These are phyloP conservation scores for Drosophila parthenogenetica DNA, from an alignment of 2,888 invertebrate genomes.

Conservation along the genomic window DNA sequence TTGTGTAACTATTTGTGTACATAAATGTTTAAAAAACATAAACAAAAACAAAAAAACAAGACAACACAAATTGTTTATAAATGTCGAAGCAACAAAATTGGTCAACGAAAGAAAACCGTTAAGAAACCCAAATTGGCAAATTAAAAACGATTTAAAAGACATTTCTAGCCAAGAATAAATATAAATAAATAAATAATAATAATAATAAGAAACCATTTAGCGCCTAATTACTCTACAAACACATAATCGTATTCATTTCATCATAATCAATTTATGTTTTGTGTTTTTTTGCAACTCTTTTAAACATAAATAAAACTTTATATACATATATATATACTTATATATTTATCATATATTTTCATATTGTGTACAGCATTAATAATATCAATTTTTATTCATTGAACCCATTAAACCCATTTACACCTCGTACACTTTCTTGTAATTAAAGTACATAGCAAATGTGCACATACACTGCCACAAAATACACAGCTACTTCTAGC, in stretches of 20 bases:
- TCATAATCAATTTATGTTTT: conserved; percentile 61
- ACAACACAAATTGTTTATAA: conserved; percentile 56
- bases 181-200: conserved; percentile 10
- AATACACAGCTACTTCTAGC: background rate
- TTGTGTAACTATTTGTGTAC: conserved; percentile 63
- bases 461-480: conserved; percentile 24
- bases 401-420: conserved; percentile 28
- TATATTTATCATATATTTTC: conserved; percentile 19
- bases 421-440: conserved; percentile 8
- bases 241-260: conserved; percentile 20
- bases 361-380: conserved; percentile 63
- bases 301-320: conserved; percentile 1
- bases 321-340: conserved; percentile 10
- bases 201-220: conserved; percentile 20
- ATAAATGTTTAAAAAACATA: conserved; percentile 49
- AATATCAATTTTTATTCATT: conserved; percentile 42
- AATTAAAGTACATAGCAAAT: conserved; percentile 27
- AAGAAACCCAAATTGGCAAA: conserved; percentile 26
- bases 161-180: conserved; percentile 24
- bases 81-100: conserved; percentile 45
- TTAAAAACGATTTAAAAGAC: conserved; percentile 27
- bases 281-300: conserved; percentile 47
- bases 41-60: conserved; percentile 22
- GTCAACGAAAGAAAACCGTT: conserved; percentile 14
- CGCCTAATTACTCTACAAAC: conserved; percentile 19